Base-by-base conservation (phyloP, 2,888 invertebrate genomes). In the Lacanobia oleracea region DNA sequence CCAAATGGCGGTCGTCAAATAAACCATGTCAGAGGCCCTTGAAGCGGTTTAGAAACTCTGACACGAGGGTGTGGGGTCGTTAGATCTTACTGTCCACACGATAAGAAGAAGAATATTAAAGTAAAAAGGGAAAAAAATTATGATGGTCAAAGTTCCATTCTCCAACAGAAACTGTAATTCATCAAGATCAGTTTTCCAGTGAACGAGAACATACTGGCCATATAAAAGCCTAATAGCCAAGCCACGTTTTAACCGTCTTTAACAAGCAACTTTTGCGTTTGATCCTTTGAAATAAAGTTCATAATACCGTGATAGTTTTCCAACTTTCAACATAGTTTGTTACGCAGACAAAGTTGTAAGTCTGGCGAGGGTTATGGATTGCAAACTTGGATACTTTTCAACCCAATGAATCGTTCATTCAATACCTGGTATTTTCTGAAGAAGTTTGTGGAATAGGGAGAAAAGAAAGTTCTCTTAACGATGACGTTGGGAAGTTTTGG, bases 321-420 rank as follows among this genome's bases (percentile, higher is more conserved):
- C 8, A 57, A 23, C 33, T 81, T 63, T 33, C 14, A 50, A 51
- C 21, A 60, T 68, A 68, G 79, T 77, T 73, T 71, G 60, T 62
- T 40, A 62, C 51, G 45, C n/a, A 48, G 21, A 7, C 3, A 18
- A 79, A 82, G 56, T 78, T 81, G 59, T 70, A 65, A 62, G 83
- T 53, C 67, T 45, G n/a, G 23, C 16, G n/a, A 50, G 67, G 33
- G 54, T 68, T 77, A 53, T 54, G 16, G 53, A 64, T 37, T 61
- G 16, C 14, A 56, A 81, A 74, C 64, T 77, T 71, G 56, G n/a
- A 40, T 60, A 68, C 50, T 45, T 73, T 77, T 75, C 54, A 79
- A 72, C 53, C 14, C 56, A 70, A 79, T 67, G 62, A 75, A 75
- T 70, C 63, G 72, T 72, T 72, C 67, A 57, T 64, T 68, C 72